A percentile compares a stretch with the other conserved stretches of the same genome.
Evolutionary conservation across 2,888 invertebrate genomes (phyloP).

Genomic region (Eristalinus aeneus): DNA sequence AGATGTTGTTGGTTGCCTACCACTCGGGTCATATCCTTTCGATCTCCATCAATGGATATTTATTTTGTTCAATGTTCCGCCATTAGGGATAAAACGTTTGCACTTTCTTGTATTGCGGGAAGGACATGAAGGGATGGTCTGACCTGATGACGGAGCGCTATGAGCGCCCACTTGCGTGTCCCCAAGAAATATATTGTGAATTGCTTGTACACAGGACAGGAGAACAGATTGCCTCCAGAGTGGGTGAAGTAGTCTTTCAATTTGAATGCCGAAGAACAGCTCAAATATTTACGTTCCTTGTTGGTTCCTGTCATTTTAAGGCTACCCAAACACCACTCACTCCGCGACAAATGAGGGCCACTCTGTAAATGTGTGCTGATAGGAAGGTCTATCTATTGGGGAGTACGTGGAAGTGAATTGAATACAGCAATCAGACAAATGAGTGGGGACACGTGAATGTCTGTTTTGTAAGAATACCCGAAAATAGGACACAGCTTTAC

Average conservation of each 20-base stretch:
- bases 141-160: neutral
- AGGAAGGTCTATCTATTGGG: neutral
- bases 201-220: neutral
- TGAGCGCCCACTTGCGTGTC: constrained; percentile 38
- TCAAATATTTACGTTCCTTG: constrained; percentile 28
- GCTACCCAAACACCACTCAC: neutral
- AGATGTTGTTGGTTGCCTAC: constrained; percentile 29
- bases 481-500: too few species aligned
- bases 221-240: constrained; percentile 41
- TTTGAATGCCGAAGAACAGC: constrained; percentile 35
- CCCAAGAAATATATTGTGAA: constrained; percentile 4
- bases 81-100: constrained; percentile 60
- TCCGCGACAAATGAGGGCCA: neutral
- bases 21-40: constrained; percentile 45
- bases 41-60: constrained; percentile 55
- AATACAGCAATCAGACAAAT: neutral
- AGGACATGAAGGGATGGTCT: neutral
- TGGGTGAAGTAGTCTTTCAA: constrained; percentile 1
- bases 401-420: neutral
- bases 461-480: too few species aligned
- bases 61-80: constrained; percentile 56
- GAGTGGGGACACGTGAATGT: too few species aligned
- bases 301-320: neutral
- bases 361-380: neutral
- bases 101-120: constrained; percentile 33